Evolutionary conservation across 2,888 invertebrate species (phyloP).

Genomic region (Pseudolycoriella hygida): DNA sequence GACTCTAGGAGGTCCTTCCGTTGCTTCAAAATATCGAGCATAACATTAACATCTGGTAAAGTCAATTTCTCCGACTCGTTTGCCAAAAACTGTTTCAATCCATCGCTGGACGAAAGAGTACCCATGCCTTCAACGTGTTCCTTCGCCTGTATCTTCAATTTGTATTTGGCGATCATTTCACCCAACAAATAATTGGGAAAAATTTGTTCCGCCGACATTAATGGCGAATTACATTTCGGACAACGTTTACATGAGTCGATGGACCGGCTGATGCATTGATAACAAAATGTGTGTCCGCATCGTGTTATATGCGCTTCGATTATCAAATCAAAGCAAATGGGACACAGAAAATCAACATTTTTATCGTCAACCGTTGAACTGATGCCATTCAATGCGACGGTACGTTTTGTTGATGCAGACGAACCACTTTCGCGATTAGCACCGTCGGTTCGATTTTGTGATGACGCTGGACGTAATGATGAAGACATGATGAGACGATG

Average conservation of each 20-base stretch:
- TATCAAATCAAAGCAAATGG: slow-evolving; percentile 77
- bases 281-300: slow-evolving; percentile 87
- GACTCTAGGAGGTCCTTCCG: slow-evolving; percentile 65
- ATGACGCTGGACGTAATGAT: neutral
- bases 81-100: slow-evolving; percentile 44
- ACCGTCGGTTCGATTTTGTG: neutral
- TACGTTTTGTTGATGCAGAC: neutral
- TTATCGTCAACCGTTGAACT: slow-evolving; percentile 31
- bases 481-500: neutral
- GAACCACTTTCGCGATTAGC: neutral
- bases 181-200: slow-evolving; percentile 77
- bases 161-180: slow-evolving; percentile 59
- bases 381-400: slow-evolving; percentile 25
- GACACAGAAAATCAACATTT: slow-evolving; percentile 42
- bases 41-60: slow-evolving; percentile 61
- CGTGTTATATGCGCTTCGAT: slow-evolving; percentile 80
- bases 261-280: slow-evolving; percentile 53
- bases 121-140: slow-evolving; percentile 20
- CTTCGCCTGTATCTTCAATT: slow-evolving; percentile 28
- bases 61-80: slow-evolving; percentile 53
- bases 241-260: slow-evolving; percentile 51
- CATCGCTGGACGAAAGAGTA: slow-evolving; percentile 18
- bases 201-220: slow-evolving; percentile 51
- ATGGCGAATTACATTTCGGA: slow-evolving; percentile 63
- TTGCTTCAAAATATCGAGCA: slow-evolving; percentile 62